phyloP scores from a whole-genome alignment of 2,888 invertebrate species.

The Furcula furcula region DNA sequence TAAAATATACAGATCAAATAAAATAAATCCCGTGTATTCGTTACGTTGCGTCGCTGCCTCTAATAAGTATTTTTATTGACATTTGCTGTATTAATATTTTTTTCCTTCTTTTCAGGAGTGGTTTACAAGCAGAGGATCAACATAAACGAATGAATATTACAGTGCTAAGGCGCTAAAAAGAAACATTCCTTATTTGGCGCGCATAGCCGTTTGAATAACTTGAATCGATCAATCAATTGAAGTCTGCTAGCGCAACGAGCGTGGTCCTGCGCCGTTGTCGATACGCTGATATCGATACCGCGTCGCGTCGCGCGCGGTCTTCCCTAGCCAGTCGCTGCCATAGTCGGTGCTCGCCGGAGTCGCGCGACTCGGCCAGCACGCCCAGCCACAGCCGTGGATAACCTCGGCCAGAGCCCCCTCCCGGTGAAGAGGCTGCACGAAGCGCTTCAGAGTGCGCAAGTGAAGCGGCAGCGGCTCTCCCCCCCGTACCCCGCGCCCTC shows the following conservation, averaged over 20 bases:
- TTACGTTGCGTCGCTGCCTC: constrained; percentile 41
- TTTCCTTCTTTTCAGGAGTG: constrained; percentile 68
- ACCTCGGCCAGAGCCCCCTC: constrained; percentile 79
- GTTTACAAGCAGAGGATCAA: constrained; percentile 63
- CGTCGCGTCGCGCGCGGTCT: constrained; percentile 70
- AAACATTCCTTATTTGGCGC: constrained; percentile 47
- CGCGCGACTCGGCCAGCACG: constrained; percentile 79
- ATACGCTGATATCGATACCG: constrained; percentile 56
- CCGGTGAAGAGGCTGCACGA: constrained; percentile 83
- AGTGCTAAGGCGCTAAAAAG: constrained; percentile 58
- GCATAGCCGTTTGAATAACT: constrained; percentile 36
- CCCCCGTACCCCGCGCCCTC: constrained; percentile 81
- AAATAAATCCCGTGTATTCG: constrained; percentile 8
- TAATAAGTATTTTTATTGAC: constrained; percentile 10
- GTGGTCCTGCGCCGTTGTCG: constrained; percentile 56
- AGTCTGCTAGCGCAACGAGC: constrained; percentile 44
- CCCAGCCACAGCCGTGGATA: constrained; percentile 80
- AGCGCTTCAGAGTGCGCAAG: constrained; percentile 82
- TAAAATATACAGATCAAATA: constrained; percentile 14
- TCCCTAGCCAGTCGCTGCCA: constrained; percentile 66
- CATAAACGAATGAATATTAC: constrained; percentile 56
- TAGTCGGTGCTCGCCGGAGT: constrained; percentile 80
- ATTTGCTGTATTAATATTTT: constrained; percentile 14
- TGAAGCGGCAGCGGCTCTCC: constrained; percentile 84
- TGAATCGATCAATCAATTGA: constrained; percentile 51